A percentile compares a stretch with the other conserved stretches of the same genome.
Conservation (phyloP, 2,113 vertebrate species). For the Felis catus region F.catus_Fca126_mat1.0 CM031424.1:83826501-83827000, state of each 20-base stretch:
- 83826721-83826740: background rate
- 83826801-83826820: background rate
- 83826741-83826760: background rate
- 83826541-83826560: background rate
- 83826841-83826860: conserved; percentile 7
- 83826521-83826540: background rate
- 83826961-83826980: background rate
- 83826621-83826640: background rate
- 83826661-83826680: background rate
- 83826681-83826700: conserved; percentile 20
- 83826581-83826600: background rate
- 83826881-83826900: background rate
- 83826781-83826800: background rate
- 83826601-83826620: background rate
- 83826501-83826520: background rate
- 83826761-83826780: background rate
- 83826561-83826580: background rate
- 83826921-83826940: background rate
- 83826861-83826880: background rate
- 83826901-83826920: conserved; percentile 6
- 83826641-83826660: background rate
- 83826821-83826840: background rate
- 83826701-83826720: background rate
- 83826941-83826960: background rate
- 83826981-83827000: background rate